These are phyloP conservation scores for Fabriciana adippe DNA, from an alignment of 2,888 invertebrate genomes.

Conservation along the genomic window DNA sequence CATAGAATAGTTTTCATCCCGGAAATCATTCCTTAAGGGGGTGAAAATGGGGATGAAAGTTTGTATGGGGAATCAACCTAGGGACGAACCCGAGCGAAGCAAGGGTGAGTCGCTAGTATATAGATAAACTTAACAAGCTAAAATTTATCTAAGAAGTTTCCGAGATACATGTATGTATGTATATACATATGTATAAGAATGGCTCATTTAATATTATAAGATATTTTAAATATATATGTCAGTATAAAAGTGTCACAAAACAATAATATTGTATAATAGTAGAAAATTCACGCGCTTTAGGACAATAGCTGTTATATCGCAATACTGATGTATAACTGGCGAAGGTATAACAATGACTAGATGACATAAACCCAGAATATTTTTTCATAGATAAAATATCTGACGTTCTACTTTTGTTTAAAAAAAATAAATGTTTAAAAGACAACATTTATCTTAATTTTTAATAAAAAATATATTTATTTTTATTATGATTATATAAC, in stretches of 20 bases:
- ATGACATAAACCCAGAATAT: slow-evolving; percentile 8
- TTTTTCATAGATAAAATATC: slow-evolving; percentile 11
- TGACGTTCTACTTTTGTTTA: background rate
- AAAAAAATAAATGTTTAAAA: background rate
- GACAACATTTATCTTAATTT: background rate
- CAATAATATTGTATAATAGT: background rate
- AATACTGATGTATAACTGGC: slow-evolving; percentile 3
- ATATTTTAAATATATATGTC: slow-evolving; percentile 1
- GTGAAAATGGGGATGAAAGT: no score
- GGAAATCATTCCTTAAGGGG: no score
- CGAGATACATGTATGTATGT: no score
- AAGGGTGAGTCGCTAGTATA: no score
- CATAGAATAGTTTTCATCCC: no score
- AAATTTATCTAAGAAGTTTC: no score
- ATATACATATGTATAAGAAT: no score
- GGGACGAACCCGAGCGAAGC: no score
- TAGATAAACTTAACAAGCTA: no score
- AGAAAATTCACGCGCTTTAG: slow-evolving; percentile 16
- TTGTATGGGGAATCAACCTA: no score
- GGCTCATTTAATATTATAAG: background rate
- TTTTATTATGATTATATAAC: background rate
- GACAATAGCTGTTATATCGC: slow-evolving; percentile 27
- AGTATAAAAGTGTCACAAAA: background rate
- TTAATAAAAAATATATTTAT: background rate
- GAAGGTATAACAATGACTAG: slow-evolving; percentile 8